Evolutionary conservation across 1,140 invertebrate genomes (phyloP).

Genomic region (Berghia stephanieae): DNA sequence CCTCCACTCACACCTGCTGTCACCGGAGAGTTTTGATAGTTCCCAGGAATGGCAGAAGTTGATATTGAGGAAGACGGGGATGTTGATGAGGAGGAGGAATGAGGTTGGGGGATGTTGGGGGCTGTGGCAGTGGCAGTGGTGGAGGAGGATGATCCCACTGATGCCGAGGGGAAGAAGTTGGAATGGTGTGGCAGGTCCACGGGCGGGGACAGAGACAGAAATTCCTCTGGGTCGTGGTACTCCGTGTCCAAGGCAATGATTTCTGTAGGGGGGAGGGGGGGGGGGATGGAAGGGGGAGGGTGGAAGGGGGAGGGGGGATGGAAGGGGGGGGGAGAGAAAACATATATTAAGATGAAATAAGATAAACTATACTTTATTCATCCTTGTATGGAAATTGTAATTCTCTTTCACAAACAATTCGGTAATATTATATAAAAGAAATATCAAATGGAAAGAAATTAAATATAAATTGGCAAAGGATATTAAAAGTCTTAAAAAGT

Average conservation of each 20-base stretch:
- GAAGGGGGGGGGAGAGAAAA: conserved; percentile 24
- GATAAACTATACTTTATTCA: neutral
- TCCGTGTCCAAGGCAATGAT: conserved; percentile 56
- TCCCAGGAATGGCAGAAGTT: neutral
- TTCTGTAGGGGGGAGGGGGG: too few relatives aligned
- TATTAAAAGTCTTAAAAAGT: too few relatives aligned
- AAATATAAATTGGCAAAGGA: too few relatives aligned
- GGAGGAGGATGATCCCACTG: neutral
- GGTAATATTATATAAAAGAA: too few relatives aligned
- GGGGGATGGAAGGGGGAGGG: too few relatives aligned
- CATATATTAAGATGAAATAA: neutral
- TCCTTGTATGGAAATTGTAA: too few relatives aligned
- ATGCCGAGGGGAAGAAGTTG: conserved; percentile 3
- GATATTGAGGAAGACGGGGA: neutral
- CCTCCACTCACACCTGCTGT: too few relatives aligned
- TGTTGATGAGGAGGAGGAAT: conserved; percentile 3
- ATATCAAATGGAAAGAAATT: too few relatives aligned
- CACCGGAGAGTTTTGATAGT: neutral
- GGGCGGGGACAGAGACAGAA: conserved; percentile 38
- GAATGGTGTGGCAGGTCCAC: neutral
- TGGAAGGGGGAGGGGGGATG: too few relatives aligned
- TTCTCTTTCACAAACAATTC: too few relatives aligned
- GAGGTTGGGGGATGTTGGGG: neutral
- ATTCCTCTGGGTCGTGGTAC: conserved; percentile 51
- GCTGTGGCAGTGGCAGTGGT: neutral